These are phyloP conservation scores for Falco novaeseelandiae DNA, from an alignment of 2,797 vertebrate species.

Conservation along the genomic window DNA sequence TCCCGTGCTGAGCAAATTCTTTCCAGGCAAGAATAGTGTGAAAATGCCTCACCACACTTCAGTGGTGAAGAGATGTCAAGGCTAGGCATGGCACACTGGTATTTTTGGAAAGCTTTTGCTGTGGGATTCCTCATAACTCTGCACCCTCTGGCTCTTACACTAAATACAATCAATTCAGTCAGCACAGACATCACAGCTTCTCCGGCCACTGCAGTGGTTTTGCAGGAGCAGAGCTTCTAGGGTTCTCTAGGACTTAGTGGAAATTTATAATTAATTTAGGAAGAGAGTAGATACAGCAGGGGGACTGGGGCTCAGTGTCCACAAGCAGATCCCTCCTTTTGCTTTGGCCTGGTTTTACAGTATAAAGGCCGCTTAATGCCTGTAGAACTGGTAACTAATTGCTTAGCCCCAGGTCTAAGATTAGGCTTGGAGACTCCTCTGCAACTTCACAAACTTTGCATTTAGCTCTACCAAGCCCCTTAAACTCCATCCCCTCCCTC, in stretches of 20 bases:
- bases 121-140: neutral
- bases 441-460: neutral
- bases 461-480: neutral
- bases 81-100: neutral
- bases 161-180: neutral
- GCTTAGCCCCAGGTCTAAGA: neutral
- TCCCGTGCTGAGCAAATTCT: neutral
- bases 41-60: neutral
- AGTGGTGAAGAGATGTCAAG: neutral
- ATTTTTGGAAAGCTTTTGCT: neutral
- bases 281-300: neutral
- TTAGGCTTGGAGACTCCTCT: neutral
- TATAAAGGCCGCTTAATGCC: neutral
- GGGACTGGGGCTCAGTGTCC: neutral
- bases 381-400: neutral
- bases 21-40: fast-evolving
- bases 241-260: neutral
- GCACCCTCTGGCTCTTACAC: neutral
- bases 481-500: neutral
- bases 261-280: neutral
- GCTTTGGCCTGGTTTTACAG: neutral
- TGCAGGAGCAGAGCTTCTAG: neutral
- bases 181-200: neutral
- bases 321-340: neutral
- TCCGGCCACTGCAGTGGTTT: neutral